Evolutionary conservation across 2,797 vertebrate genomes (phyloP).

Genomic region (Natrix natrix): DNA sequence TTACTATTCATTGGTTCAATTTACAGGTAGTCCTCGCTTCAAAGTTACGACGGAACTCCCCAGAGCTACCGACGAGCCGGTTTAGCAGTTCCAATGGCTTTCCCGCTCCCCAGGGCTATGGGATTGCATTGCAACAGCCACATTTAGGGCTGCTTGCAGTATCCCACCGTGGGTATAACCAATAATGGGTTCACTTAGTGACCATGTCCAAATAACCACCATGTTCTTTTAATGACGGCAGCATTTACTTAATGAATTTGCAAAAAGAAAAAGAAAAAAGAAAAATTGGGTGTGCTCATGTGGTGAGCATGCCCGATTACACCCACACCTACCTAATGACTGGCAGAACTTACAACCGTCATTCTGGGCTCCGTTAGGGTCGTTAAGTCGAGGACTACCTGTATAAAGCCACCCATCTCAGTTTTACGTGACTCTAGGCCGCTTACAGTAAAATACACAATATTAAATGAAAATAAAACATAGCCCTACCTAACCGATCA

Average conservation of each 20-base stretch:
- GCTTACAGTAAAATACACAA: not conserved
- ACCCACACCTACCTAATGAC: not conserved
- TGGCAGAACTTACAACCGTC: not conserved
- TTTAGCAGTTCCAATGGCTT: too few relatives aligned
- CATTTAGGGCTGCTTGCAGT: not conserved
- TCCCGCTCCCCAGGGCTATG: too few relatives aligned
- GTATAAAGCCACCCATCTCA: not conserved
- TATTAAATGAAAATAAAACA: not conserved
- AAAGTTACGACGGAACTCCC: not conserved
- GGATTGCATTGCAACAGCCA: too few relatives aligned
- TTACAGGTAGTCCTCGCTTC: not conserved
- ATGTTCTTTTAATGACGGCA: not conserved
- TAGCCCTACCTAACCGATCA: not conserved
- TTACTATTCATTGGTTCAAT: accelerated
- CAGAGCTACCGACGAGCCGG: not conserved
- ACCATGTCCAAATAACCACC: too few relatives aligned
- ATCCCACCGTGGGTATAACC: not conserved
- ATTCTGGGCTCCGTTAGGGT: not conserved
- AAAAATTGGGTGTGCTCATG: not conserved
- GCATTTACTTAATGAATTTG: not conserved
- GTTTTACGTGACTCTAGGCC: not conserved
- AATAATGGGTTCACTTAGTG: accelerated
- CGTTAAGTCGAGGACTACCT: not conserved
- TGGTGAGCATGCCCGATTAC: too few relatives aligned
- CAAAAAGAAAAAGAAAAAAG: too few relatives aligned